Conservation (phyloP, 2,797 vertebrate genomes). For the Pipistrellus kuhlii region DNA sequence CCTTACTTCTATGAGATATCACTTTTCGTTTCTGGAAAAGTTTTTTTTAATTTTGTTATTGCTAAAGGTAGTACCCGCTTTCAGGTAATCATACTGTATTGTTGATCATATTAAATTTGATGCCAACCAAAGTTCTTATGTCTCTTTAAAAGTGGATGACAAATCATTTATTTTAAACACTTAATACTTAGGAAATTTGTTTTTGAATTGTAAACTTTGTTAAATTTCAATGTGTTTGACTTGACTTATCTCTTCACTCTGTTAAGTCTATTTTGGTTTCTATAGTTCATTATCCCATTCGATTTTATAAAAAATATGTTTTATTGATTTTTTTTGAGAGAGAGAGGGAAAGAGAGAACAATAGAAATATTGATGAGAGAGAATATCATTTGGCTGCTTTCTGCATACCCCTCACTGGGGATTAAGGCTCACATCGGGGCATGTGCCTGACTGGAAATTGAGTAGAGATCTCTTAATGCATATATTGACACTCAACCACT, state of each 20-base stretch:
- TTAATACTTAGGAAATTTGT: background rate
- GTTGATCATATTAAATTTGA: conserved; percentile 35
- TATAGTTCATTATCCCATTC: conserved; percentile 43
- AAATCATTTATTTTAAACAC: background rate
- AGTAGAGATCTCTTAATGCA: too few relatives aligned
- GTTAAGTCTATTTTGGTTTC: conserved; percentile 61
- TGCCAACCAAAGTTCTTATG: background rate
- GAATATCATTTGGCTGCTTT: too few relatives aligned
- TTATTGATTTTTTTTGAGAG: too few relatives aligned
- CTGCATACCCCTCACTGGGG: too few relatives aligned
- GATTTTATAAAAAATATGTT: background rate
- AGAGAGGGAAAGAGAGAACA: too few relatives aligned
- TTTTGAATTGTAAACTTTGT: conserved; percentile 51
- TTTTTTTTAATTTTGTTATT: conserved; percentile 40
- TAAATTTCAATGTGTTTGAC: conserved; percentile 64
- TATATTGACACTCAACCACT: too few relatives aligned
- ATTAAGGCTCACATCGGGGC: too few relatives aligned
- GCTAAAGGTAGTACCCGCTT: background rate
- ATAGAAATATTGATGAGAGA: too few relatives aligned
- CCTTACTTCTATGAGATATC: background rate
- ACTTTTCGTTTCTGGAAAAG: background rate
- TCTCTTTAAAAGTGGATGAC: conserved; percentile 18
- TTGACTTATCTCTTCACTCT: conserved; percentile 4
- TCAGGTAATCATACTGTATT: background rate
- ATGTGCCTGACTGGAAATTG: too few relatives aligned